Percentiles rank a stretch among this genome's conserved stretches.
phyloP scores from a whole-genome alignment of 35 echinoderm and acorn worm genomes.

The Stichopus chloronotus region DNA sequence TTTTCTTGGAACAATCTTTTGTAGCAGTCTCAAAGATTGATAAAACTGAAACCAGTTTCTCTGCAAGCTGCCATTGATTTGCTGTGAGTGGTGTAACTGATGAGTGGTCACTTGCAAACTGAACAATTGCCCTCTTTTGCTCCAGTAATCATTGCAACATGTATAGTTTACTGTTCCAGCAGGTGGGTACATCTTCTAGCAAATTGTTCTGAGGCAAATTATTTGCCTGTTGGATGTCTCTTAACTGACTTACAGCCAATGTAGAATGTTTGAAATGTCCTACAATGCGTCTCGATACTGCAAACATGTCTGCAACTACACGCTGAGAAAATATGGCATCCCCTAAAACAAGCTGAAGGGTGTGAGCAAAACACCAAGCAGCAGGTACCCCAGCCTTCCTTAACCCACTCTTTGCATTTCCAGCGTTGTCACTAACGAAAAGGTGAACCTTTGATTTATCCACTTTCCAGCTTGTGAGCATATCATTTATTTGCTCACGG shows the following conservation, averaged over 20 bases:
- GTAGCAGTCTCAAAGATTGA: neutral
- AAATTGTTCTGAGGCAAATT: neutral
- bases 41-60: neutral
- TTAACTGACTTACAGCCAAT: neutral
- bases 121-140: constrained; percentile 10
- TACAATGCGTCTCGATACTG: neutral
- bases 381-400: constrained; percentile 13
- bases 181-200: neutral
- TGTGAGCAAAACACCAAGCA: constrained; percentile 23
- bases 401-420: constrained; percentile 21
- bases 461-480: constrained; percentile 1
- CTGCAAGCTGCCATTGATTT: constrained; percentile 16
- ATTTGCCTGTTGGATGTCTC: neutral
- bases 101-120: constrained; percentile 14
- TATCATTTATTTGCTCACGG: constrained; percentile 22
- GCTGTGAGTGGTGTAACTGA: neutral
- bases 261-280: constrained; percentile 17
- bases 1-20: neutral
- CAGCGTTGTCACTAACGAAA: constrained; percentile 15
- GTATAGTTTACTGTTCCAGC: neutral
- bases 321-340: constrained; percentile 26
- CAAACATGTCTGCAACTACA: constrained; percentile 11
- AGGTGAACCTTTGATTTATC: constrained; percentile 15
- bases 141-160: constrained; percentile 20
- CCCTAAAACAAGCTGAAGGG: neutral